Percentiles rank a stretch among this genome's conserved stretches.
Evolutionary conservation across 2,797 vertebrate genomes (phyloP).

Genomic region (Gymnodraco acuticeps): DNA sequence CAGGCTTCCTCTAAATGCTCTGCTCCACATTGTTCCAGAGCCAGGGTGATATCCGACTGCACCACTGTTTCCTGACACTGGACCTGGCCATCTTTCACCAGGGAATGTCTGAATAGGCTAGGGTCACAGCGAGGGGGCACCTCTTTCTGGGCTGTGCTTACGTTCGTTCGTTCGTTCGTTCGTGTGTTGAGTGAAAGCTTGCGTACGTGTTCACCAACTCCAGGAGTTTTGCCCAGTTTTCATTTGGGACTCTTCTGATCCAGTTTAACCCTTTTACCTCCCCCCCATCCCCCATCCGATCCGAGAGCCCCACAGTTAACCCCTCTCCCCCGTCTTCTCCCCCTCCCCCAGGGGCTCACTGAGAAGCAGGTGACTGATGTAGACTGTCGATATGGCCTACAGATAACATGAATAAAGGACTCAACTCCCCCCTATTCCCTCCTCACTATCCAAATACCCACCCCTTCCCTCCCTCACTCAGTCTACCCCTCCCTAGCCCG

Average conservation of each 20-base stretch:
- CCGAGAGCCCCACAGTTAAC: conserved; percentile 46
- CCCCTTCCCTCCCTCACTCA: conserved; percentile 38
- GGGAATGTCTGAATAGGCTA: conserved; percentile 67
- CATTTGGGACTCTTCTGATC: conserved; percentile 87
- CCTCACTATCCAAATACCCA: conserved; percentile 36
- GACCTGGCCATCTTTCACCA: conserved; percentile 61
- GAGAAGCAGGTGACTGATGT: conserved; percentile 93
- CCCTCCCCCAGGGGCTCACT: conserved; percentile 64
- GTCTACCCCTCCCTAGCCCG: conserved; percentile 50
- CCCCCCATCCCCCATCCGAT: conserved; percentile 38
- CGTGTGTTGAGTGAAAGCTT: conserved; percentile 27
- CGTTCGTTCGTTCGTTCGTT: too few relatives aligned
- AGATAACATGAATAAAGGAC: conserved; percentile 83
- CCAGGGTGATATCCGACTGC: conserved; percentile 58
- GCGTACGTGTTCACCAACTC: conserved; percentile 61
- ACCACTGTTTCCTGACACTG: conserved; percentile 65
- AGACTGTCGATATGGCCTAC: conserved; percentile 87
- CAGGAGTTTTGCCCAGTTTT: conserved; percentile 65
- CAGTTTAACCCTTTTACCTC: conserved; percentile 87
- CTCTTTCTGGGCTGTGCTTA: conserved; percentile 22
- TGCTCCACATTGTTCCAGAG: conserved; percentile 64
- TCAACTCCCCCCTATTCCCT: conserved; percentile 35
- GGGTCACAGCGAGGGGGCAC: conserved; percentile 61
- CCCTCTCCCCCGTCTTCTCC: conserved; percentile 26
- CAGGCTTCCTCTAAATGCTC: conserved; percentile 56